Conservation (phyloP, 2,113 vertebrate species). For the Alaudala cheleensis region DNA sequence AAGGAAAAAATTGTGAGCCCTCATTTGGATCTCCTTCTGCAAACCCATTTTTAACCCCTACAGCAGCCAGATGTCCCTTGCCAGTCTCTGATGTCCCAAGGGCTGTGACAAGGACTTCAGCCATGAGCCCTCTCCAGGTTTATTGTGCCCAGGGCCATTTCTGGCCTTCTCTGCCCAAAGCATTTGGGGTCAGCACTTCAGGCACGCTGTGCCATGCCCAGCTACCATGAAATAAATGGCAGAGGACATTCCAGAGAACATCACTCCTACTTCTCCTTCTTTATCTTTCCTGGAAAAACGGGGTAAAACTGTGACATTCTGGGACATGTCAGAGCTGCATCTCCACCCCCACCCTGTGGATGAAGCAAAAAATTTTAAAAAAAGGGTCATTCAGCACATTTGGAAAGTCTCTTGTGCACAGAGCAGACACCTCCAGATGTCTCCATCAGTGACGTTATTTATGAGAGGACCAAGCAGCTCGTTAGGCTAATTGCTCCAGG, state of each 20-base stretch:
- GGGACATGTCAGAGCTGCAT: neutral
- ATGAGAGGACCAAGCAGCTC: slow-evolving; percentile 38
- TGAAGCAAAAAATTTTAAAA: neutral
- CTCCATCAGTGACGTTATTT: slow-evolving; percentile 45
- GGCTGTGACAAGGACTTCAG: neutral
- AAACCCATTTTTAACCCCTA: neutral
- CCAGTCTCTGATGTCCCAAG: neutral
- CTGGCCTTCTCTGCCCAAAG: neutral
- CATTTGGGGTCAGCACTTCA: neutral
- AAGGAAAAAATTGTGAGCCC: neutral
- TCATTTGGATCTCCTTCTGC: neutral
- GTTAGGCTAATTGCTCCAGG: slow-evolving; percentile 55
- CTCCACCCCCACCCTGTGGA: neutral
- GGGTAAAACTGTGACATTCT: neutral
- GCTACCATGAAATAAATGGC: neutral
- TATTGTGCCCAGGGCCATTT: neutral
- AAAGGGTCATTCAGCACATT: neutral
- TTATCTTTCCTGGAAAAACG: neutral
- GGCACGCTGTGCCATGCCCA: neutral
- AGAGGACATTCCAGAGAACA: neutral
- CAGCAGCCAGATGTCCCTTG: neutral
- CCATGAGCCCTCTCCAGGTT: neutral
- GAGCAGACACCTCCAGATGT: slow-evolving; percentile 40
- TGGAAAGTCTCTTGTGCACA: neutral
- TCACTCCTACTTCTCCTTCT: neutral